Conservation (phyloP, 2,113 vertebrate genomes). For the Pteronura brasiliensis region DNA sequence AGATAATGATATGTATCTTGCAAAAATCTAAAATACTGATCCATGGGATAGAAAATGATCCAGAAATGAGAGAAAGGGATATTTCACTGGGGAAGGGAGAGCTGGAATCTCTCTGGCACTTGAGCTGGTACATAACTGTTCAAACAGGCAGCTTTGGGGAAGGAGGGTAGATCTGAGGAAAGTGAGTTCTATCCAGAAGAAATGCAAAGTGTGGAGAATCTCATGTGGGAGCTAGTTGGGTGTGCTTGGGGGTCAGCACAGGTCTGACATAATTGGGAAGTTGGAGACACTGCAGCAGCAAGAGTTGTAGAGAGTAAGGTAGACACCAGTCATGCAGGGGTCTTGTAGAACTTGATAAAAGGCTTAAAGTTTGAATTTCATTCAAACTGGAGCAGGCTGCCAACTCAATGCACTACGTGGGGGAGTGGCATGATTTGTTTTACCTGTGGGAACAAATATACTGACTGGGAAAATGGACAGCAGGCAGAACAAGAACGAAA, state of each 20-base stretch:
- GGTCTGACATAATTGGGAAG: neutral
- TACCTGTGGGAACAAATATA: neutral
- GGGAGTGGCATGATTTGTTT: neutral
- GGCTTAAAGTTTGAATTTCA: neutral
- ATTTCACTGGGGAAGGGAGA: neutral
- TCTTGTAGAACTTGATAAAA: neutral
- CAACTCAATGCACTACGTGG: accelerated
- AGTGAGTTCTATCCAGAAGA: neutral
- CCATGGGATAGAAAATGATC: neutral
- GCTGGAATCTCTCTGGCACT: neutral
- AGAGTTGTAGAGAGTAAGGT: neutral
- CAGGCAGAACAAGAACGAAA: neutral
- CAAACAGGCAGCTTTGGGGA: accelerated
- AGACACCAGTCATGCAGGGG: accelerated
- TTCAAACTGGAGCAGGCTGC: accelerated
- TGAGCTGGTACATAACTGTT: neutral
- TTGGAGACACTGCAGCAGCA: accelerated
- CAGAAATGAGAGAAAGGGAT: neutral
- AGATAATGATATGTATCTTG: neutral
- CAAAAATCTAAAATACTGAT: neutral
- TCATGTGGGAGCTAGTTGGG: neutral
- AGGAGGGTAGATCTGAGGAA: accelerated
- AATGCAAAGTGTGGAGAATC: accelerated
- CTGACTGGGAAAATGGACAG: no score
- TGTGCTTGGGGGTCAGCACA: neutral